Conservation (phyloP, 2,888 invertebrate genomes). For the Apamea monoglypha region DNA sequence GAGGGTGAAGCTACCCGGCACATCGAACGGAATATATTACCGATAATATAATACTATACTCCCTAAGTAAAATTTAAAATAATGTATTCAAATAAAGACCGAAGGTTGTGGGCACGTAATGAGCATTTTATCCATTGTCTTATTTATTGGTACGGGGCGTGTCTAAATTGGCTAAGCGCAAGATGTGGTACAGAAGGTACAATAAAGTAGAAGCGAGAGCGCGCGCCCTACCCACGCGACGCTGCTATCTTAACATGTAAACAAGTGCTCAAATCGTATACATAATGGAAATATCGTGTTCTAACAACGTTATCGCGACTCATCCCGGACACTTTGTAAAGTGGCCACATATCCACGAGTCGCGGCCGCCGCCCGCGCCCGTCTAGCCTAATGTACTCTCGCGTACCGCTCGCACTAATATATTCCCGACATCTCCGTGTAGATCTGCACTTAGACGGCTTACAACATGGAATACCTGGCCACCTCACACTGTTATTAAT, state of each 20-base stretch:
- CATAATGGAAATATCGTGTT: slow-evolving; percentile 91
- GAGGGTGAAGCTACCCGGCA: slow-evolving; percentile 45
- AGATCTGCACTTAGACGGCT: slow-evolving; percentile 83
- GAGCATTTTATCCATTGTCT: slow-evolving; percentile 70
- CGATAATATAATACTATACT: slow-evolving; percentile 60
- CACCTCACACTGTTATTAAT: slow-evolving; percentile 52
- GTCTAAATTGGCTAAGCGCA: slow-evolving; percentile 79
- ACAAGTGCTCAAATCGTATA: slow-evolving; percentile 90
- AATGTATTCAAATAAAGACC: slow-evolving; percentile 64
- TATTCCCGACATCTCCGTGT: slow-evolving; percentile 76
- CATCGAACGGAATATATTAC: slow-evolving; percentile 61
- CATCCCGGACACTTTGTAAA: slow-evolving; percentile 90
- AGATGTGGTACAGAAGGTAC: slow-evolving; percentile 72
- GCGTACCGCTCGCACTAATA: slow-evolving; percentile 78
- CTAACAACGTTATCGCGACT: slow-evolving; percentile 90
- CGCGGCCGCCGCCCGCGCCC: slow-evolving; percentile 64
- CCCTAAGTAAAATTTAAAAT: slow-evolving; percentile 58
- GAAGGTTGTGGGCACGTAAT: slow-evolving; percentile 63
- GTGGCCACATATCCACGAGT: slow-evolving; percentile 86
- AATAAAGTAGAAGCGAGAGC: slow-evolving; percentile 75
- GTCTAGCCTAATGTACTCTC: slow-evolving; percentile 74
- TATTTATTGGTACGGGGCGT: slow-evolving; percentile 72
- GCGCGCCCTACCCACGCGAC: slow-evolving; percentile 82
- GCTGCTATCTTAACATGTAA: slow-evolving; percentile 89
- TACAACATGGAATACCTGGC: slow-evolving; percentile 69